These are phyloP conservation scores for Drosophila borborema DNA, from an alignment of 2,888 invertebrate species.

Conservation along the genomic window DNA sequence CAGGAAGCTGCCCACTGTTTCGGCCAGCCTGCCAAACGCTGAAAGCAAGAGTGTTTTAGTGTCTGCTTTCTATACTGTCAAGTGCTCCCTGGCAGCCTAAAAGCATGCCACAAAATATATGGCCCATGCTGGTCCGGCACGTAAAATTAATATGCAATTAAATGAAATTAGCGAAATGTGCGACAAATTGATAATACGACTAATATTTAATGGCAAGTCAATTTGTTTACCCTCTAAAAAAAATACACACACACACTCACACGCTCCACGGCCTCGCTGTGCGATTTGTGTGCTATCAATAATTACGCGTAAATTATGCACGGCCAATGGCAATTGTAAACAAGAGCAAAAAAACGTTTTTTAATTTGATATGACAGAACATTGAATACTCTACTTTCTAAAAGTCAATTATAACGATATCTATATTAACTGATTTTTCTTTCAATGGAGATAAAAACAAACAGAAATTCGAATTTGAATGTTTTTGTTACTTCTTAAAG, in stretches of 20 bases:
- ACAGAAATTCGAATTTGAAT: not conserved
- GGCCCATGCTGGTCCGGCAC: conserved; percentile 9
- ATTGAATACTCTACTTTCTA: conserved; percentile 17
- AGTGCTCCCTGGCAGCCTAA: conserved; percentile 56
- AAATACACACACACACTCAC: conserved; percentile 1
- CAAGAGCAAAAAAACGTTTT: conserved; percentile 18
- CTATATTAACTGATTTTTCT: not conserved
- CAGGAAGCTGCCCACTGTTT: conserved; percentile 57
- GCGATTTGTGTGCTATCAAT: conserved; percentile 62
- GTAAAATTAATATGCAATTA: conserved; percentile 76
- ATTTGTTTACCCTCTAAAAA: conserved; percentile 57
- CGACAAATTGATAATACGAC: conserved; percentile 66
- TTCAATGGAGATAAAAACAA: not conserved
- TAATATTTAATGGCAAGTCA: conserved; percentile 71
- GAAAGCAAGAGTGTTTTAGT: conserved; percentile 77
- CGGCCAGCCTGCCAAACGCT: conserved; percentile 44
- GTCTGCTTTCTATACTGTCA: conserved; percentile 55
- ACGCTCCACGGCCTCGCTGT: not conserved
- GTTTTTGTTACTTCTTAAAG: not conserved
- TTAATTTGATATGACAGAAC: not conserved
- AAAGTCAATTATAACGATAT: not conserved
- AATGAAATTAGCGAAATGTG: conserved; percentile 68
- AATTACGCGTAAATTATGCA: conserved; percentile 74
- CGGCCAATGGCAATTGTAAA: conserved; percentile 46
- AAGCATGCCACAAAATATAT: conserved; percentile 60